Percentiles rank a stretch among this genome's conserved stretches.
These are phyloP conservation scores for Brassicogethes aeneus DNA, from an alignment of 2,888 invertebrate species.

Conservation along the genomic window DNA sequence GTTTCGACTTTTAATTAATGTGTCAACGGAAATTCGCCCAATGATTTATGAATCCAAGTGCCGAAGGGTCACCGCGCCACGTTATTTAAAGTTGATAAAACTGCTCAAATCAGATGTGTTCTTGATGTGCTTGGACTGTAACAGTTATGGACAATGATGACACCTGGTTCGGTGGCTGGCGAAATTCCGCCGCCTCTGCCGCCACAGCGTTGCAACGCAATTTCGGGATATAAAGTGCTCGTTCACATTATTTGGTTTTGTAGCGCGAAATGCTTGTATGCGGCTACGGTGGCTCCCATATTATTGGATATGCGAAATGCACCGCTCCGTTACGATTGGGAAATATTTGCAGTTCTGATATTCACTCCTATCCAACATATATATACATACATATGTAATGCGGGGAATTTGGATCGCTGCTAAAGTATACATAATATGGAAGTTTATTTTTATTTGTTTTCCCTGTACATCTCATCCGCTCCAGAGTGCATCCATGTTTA, in stretches of 20 bases:
- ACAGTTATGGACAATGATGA: background rate
- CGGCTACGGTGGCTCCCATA: constrained; percentile 8
- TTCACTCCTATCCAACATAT: constrained; percentile 12
- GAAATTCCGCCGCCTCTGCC: background rate
- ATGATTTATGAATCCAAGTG: background rate
- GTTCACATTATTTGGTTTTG: constrained; percentile 6
- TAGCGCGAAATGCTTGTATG: constrained; percentile 9
- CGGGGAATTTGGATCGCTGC: constrained; percentile 10
- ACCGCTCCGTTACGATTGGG: constrained; percentile 10
- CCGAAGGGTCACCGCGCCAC: background rate
- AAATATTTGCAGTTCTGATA: constrained; percentile 14
- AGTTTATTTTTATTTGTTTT: constrained; percentile 7
- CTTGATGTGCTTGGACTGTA: background rate
- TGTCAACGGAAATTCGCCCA: background rate
- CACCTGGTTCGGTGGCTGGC: background rate
- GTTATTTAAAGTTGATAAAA: background rate
- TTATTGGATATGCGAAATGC: constrained; percentile 14
- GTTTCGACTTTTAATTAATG: constrained; percentile 4
- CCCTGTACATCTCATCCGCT: constrained; percentile 3
- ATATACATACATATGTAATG: constrained; percentile 9
- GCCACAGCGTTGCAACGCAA: background rate
- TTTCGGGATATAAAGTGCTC: constrained; percentile 4
- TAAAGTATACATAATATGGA: constrained; percentile 6
- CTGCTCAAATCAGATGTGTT: background rate
- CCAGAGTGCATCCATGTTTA: no score